phyloP scores from a whole-genome alignment of 1,140 invertebrate species.

The Frieseomelitta varia region DNA sequence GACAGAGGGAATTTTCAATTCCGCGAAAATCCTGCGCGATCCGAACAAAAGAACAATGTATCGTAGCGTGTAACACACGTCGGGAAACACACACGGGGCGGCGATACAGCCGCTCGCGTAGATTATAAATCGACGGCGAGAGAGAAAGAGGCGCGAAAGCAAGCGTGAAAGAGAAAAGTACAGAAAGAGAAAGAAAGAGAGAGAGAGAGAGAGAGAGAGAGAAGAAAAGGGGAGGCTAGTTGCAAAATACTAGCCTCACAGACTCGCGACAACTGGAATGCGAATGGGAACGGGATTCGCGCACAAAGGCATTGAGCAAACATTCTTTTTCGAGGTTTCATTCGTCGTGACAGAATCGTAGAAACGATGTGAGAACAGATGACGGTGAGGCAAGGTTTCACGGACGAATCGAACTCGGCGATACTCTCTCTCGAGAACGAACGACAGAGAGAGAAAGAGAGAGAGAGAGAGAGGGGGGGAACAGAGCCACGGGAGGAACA shows the following conservation, averaged over 20 bases:
- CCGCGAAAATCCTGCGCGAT: conserved; percentile 10
- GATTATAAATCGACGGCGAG: conserved; percentile 38
- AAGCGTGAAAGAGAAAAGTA: not conserved
- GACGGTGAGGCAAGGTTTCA: conserved; percentile 63
- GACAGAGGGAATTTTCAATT: conserved; percentile 4
- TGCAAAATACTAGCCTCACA: conserved; percentile 46
- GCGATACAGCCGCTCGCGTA: conserved; percentile 8
- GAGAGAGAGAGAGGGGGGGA: not conserved
- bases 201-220: not conserved
- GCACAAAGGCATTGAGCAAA: conserved; percentile 63
- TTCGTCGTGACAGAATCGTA: conserved; percentile 68
- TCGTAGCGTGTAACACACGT: conserved; percentile 6
- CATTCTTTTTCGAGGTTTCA: conserved; percentile 63
- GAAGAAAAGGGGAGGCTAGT: conserved; percentile 45
- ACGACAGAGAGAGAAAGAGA: conserved; percentile 28
- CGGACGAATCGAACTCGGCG: conserved; percentile 58
- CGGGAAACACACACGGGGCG: not conserved
- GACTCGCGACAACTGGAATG: conserved; percentile 50
- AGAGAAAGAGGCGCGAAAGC: not conserved
- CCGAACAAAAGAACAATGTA: conserved; percentile 24
- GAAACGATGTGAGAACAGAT: conserved; percentile 69
- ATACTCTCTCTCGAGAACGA: conserved; percentile 45
- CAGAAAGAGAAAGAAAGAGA: conserved; percentile 5
- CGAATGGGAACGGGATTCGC: conserved; percentile 58
- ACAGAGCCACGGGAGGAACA: conserved; percentile 32